Percentiles rank a stretch among this genome's conserved stretches.
Conservation (phyloP, 2,113 vertebrate species). For the Macroglossus sobrinus region DNA sequence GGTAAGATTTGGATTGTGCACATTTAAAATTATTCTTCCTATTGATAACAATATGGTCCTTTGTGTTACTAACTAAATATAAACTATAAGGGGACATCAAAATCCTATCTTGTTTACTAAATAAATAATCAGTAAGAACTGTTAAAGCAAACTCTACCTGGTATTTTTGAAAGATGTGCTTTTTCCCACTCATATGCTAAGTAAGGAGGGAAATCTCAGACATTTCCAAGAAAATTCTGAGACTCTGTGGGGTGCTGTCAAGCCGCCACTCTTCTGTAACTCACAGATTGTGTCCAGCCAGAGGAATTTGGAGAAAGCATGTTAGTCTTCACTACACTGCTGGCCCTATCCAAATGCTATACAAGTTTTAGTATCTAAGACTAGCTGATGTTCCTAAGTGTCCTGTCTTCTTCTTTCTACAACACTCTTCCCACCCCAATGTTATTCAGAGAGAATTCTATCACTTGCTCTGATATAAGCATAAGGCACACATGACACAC, state of each 20-base stretch:
- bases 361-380: background rate
- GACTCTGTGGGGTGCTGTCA: background rate
- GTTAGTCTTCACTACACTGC: background rate
- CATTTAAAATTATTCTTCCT: background rate
- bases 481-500: background rate
- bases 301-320: background rate
- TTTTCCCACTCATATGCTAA: background rate
- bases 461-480: background rate
- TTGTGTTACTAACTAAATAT: background rate
- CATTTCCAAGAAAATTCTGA: background rate
- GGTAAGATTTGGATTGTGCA: background rate
- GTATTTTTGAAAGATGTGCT: conserved; percentile 18
- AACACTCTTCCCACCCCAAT: background rate
- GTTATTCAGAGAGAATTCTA: background rate
- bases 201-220: background rate
- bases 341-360: background rate
- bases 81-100: background rate
- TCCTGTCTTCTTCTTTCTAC: background rate
- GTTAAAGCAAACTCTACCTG: background rate
- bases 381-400: background rate
- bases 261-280: background rate
- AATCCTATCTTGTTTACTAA: background rate
- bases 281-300: background rate
- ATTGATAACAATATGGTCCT: background rate
- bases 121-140: background rate